These are phyloP conservation scores for Anguilla obscura DNA, from an alignment of 2,797 vertebrate species.

Conservation along the genomic window DNA sequence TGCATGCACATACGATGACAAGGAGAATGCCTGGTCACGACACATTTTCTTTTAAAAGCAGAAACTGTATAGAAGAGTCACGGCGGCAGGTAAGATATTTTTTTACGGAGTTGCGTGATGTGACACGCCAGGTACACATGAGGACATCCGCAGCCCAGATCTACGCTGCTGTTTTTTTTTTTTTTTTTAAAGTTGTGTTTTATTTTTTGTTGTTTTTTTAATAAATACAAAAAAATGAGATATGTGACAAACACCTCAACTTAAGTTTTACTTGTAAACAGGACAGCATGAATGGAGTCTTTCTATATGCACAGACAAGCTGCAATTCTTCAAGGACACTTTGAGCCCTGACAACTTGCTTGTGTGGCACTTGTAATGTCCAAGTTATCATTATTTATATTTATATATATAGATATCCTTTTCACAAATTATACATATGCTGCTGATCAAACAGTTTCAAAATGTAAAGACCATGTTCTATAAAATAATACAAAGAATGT, in stretches of 20 bases:
- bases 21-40: conserved; percentile 92
- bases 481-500: conserved; percentile 65
- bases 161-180: conserved; percentile 42
- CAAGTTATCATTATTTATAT: conserved; percentile 58
- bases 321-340: conserved; percentile 75
- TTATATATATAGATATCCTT: conserved; percentile 70
- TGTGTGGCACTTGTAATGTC: conserved; percentile 56
- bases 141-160: conserved; percentile 69
- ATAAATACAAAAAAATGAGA: conserved; percentile 85
- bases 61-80: conserved; percentile 88
- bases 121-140: conserved; percentile 71
- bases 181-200: conserved; percentile 63
- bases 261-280: conserved; percentile 91
- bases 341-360: conserved; percentile 52
- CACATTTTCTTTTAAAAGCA: conserved; percentile 82
- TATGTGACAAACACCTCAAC: conserved; percentile 88
- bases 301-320: conserved; percentile 80
- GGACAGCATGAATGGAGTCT: conserved; percentile 75
- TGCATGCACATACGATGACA: conserved; percentile 97
- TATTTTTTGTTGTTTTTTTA: conserved; percentile 54
- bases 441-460: conserved; percentile 67
- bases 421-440: conserved; percentile 65
- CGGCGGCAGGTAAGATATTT: conserved; percentile 79
- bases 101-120: conserved; percentile 69
- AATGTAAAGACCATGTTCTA: conserved; percentile 64